Conservation (phyloP, 2,113 vertebrate genomes). For the Gymnocephalus cernua region DNA sequence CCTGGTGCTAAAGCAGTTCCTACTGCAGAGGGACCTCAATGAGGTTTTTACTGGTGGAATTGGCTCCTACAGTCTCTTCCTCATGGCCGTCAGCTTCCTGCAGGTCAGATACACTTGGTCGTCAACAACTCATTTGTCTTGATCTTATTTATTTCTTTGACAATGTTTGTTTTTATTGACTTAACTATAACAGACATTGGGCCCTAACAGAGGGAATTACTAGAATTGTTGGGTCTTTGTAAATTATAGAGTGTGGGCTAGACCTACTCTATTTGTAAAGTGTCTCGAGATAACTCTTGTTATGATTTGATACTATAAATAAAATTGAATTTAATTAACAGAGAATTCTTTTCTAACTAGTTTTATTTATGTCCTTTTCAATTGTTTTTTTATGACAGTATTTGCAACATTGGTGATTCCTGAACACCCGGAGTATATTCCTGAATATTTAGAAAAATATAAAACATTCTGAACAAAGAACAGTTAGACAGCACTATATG, state of each 20-base stretch:
- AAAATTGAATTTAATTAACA: too few relatives aligned
- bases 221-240: too few relatives aligned
- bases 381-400: neutral
- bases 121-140: neutral
- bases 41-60: conserved; percentile 99
- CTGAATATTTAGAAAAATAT: neutral
- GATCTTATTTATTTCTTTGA: neutral
- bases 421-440: neutral
- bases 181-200: neutral
- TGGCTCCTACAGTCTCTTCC: conserved; percentile 98
- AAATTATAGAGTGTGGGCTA: too few relatives aligned
- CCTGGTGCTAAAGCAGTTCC: conserved; percentile 98
- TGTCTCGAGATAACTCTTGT: too few relatives aligned
- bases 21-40: conserved; percentile 97
- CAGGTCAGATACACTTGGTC: conserved; percentile 85
- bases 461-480: neutral
- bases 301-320: too few relatives aligned
- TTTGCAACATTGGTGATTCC: neutral
- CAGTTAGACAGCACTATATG: neutral
- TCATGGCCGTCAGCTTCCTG: conserved; percentile 99
- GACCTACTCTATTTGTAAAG: too few relatives aligned
- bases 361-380: neutral
- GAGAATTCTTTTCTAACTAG: neutral
- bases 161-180: neutral
- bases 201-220: too few relatives aligned